phyloP scores from a whole-genome alignment of 1,140 invertebrate genomes.

The Papilio machaon region DNA sequence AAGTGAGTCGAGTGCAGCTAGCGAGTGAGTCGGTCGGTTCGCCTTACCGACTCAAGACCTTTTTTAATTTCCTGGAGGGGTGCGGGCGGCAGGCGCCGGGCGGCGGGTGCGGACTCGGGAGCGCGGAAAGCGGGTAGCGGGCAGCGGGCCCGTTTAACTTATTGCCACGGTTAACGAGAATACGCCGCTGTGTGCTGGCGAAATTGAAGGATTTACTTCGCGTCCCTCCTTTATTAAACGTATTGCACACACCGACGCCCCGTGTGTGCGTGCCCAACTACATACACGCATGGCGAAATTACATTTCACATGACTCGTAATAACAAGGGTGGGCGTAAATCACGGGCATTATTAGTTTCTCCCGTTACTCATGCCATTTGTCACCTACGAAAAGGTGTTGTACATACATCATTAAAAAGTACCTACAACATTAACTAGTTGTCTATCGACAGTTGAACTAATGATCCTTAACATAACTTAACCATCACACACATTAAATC shows the following conservation, averaged over 20 bases:
- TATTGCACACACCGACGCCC: constrained; percentile 69
- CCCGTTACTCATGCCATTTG: constrained; percentile 74
- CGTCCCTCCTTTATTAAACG: constrained; percentile 81
- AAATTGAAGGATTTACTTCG: constrained; percentile 81
- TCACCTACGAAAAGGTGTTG: constrained; percentile 71
- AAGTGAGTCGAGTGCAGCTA: constrained; percentile 23
- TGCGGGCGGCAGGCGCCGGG: constrained; percentile 33
- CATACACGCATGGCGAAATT: constrained; percentile 78
- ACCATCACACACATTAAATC: too few species aligned
- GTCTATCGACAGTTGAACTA: not conserved
- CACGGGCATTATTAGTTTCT: constrained; percentile 80
- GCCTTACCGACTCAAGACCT: constrained; percentile 59
- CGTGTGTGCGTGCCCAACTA: constrained; percentile 66
- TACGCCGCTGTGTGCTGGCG: constrained; percentile 78
- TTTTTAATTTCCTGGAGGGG: constrained; percentile 74
- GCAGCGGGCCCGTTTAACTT: constrained; percentile 76
- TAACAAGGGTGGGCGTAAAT: constrained; percentile 80
- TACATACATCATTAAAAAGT: constrained; percentile 31
- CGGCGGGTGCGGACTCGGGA: constrained; percentile 49
- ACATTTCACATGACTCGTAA: constrained; percentile 82
- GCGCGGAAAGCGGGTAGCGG: constrained; percentile 53
- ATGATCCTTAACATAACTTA: not conserved
- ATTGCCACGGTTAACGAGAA: constrained; percentile 81
- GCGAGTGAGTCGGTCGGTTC: constrained; percentile 21
- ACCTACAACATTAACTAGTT: not conserved